Evolutionary conservation across 2,113 vertebrate species (phyloP).

Genomic region (Tinamus guttatus): DNA sequence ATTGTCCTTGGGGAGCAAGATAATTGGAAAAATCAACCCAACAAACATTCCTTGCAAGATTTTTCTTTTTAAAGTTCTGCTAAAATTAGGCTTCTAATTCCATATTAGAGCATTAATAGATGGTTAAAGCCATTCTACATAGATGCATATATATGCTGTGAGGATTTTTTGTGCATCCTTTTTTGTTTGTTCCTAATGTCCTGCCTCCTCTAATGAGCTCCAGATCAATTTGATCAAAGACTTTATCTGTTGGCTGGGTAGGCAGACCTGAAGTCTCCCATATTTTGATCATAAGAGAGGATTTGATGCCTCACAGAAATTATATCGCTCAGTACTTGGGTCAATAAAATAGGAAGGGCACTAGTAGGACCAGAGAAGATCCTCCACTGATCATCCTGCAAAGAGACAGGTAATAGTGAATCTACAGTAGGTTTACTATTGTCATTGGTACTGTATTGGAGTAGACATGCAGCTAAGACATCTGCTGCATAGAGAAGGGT

Average conservation of each 20-base stretch:
- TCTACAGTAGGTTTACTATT: neutral
- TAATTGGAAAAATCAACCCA: constrained; percentile 32
- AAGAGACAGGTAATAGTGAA: neutral
- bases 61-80: neutral
- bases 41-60: neutral
- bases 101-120: neutral
- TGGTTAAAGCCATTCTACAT: neutral
- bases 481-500: neutral
- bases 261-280: neutral
- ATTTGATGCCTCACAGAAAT: neutral
- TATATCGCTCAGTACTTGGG: neutral
- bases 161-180: neutral
- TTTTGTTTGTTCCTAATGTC: neutral
- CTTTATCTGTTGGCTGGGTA: neutral
- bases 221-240: neutral
- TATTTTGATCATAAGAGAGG: neutral
- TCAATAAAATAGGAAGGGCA: neutral
- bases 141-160: neutral
- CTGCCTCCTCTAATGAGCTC: neutral
- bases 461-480: neutral
- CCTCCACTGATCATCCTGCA: neutral
- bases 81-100: constrained; percentile 1
- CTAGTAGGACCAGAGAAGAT: neutral
- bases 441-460: neutral
- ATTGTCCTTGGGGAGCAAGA: neutral